Base-by-base conservation (phyloP, 2,888 invertebrate species). In the Yponomeuta evonymella region DNA sequence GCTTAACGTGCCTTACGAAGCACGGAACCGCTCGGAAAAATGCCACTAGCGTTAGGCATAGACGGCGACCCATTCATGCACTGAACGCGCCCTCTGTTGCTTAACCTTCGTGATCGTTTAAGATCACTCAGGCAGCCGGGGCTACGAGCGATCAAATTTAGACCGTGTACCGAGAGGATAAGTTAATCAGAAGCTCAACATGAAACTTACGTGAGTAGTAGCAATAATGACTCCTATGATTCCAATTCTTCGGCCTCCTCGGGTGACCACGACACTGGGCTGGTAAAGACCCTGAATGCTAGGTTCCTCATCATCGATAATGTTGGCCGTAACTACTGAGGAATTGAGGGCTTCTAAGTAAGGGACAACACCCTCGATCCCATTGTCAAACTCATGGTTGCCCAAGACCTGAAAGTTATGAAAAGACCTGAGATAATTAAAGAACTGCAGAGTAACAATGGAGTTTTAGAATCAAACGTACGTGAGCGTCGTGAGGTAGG, bases 301-400 rank as follows among this genome's bases (percentile, higher is more conserved):
- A 0, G 96, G 96, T 76, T 97, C 97, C 8, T 93, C 81, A 12
- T 92, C 92, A 71, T 94, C 94, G 77, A 96, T 94, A 63, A 97
- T 95, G 76, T 98, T 97, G 2, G 95, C 93, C 15, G 95, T 94
- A 4, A 97, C 91, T n/a, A 96, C 93, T 2, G 95, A 94, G 6
- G 95, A 93, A 0, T 94, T 86, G 12, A 96, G 79, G 67, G 90
- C 82, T 77, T 94, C 78, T 10, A 97, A 81, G 80, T 96, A 97
- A 0, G 96, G 96, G 0, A 95, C 94, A 0, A 96, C 87, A 2
- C 96, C 97, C 65, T 88, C 93, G 1, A 97, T 89, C 0, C 94
- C 94, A 75, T 96, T 94, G 81, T 97, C 97, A 76, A 98, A 97
- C 81, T 98, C 97, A 80, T 98, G 97, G 81, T 97, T 97, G 2